phyloP scores from a whole-genome alignment of 2,113 vertebrate species.

The Apodemus speciosus region DNA sequence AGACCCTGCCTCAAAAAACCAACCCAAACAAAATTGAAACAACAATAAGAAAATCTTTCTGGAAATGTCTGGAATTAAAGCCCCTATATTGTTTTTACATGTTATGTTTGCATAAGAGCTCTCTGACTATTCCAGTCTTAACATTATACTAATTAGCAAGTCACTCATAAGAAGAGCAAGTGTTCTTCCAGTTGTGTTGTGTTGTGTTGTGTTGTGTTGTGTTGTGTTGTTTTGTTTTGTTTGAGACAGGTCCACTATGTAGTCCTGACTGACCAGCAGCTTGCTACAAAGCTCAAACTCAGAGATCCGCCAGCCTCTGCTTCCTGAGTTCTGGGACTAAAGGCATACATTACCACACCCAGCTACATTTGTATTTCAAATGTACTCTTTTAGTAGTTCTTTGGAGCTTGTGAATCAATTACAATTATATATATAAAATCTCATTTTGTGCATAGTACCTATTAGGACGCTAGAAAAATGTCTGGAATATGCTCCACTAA shows the following conservation, averaged over 20 bases:
- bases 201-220: neutral
- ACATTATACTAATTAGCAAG: no score
- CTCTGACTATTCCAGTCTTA: no score
- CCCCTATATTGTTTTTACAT: no score
- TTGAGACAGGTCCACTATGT: neutral
- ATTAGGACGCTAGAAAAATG: neutral
- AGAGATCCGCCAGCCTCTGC: neutral
- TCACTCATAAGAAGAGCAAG: no score
- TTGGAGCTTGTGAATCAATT: slow-evolving; percentile 1
- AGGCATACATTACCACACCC: neutral
- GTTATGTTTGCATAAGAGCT: no score
- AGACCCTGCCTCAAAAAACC: neutral
- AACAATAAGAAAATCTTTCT: neutral
- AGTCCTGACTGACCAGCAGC: neutral
- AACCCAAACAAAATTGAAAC: neutral
- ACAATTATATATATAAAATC: neutral
- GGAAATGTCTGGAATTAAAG: neutral
- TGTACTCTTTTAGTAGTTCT: neutral
- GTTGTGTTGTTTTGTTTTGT: neutral
- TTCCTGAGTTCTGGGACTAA: neutral
- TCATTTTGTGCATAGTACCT: neutral
- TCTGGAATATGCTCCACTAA: neutral
- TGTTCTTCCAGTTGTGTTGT: neutral
- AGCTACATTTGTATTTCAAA: neutral
- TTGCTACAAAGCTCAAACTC: neutral